A percentile compares a stretch with the other conserved stretches of the same genome.
Conservation (phyloP, 1,140 invertebrate genomes). For the Bilobella aurantiaca region DNA sequence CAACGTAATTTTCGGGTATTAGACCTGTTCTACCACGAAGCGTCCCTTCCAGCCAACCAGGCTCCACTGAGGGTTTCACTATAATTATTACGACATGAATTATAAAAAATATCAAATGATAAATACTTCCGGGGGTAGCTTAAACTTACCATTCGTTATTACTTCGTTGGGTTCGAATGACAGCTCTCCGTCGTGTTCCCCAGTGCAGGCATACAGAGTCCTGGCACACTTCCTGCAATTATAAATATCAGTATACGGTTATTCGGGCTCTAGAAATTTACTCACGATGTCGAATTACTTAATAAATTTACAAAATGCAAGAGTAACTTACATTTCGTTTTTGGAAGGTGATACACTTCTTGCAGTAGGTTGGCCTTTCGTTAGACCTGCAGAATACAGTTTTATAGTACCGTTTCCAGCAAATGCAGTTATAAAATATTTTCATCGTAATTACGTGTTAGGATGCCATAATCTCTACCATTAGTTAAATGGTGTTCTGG, state of each 20-base stretch:
- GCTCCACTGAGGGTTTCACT: conserved; percentile 83
- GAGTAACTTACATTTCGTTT: neutral
- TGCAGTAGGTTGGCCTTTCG: neutral
- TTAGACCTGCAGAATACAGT: neutral
- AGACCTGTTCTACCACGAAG: conserved; percentile 86
- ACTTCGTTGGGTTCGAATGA: conserved; percentile 98
- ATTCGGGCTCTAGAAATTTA: too few relatives aligned
- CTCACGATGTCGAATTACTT: too few relatives aligned
- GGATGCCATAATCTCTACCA: conserved; percentile 26
- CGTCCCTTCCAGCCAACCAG: conserved; percentile 91
- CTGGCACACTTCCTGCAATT: conserved; percentile 52
- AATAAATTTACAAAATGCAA: neutral
- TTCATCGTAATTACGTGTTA: too few relatives aligned
- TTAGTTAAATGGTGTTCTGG: conserved; percentile 31
- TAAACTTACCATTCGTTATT: conserved; percentile 77
- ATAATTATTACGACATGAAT: conserved; percentile 38
- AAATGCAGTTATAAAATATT: too few relatives aligned
- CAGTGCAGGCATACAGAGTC: conserved; percentile 88
- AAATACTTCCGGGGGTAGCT: neutral
- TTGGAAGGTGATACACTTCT: neutral
- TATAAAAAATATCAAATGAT: conserved; percentile 7
- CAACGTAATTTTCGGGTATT: conserved; percentile 94
- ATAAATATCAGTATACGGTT: neutral
- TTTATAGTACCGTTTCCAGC: too few relatives aligned
- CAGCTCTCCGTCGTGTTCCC: conserved; percentile 89